A percentile compares a stretch with the other conserved stretches of the same genome.
These are phyloP conservation scores for Umimayanthus chanpuru DNA, from an alignment of 92 coral and sea anemone species.

Conservation along the genomic window DNA sequence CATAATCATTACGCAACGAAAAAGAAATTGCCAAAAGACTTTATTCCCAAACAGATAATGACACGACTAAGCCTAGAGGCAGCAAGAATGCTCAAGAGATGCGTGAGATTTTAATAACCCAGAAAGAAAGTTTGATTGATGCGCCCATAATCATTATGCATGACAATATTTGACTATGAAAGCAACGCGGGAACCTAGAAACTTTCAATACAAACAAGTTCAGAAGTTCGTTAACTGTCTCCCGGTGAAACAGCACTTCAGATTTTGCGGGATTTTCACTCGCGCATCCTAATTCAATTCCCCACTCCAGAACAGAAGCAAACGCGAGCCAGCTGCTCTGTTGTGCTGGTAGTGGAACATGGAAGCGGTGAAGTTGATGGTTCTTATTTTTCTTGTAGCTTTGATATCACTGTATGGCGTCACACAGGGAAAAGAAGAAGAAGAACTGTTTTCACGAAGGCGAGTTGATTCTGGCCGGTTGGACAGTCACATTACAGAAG, in stretches of 20 bases:
- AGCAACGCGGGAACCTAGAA: conserved; percentile 18
- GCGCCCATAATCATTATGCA: not conserved
- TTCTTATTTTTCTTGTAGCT: not conserved
- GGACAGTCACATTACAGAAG: not conserved
- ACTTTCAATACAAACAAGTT: conserved; percentile 1
- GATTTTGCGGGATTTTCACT: not conserved
- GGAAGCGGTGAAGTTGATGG: not conserved
- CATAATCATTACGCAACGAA: not conserved
- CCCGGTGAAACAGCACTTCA: not conserved
- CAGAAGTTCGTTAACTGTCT: conserved; percentile 18
- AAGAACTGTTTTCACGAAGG: not conserved
- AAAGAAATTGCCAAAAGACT: not conserved
- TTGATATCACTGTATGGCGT: not conserved
- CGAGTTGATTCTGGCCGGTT: not conserved
- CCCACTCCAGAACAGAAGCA: not conserved
- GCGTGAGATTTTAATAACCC: conserved; percentile 2
- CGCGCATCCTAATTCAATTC: not conserved
- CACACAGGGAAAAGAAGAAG: not conserved
- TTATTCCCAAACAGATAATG: not conserved
- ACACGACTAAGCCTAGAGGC: not conserved
- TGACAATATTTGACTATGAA: conserved; percentile 15
- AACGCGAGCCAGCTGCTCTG: not conserved
- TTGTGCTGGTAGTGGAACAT: not conserved
- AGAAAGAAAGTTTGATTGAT: conserved; percentile 6
- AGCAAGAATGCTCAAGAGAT: not conserved